Evolutionary conservation across 92 coral and sea anemone species (phyloP), one percentile per base, ranked within the genome.

Genomic region (Ricordea florida): DNA sequence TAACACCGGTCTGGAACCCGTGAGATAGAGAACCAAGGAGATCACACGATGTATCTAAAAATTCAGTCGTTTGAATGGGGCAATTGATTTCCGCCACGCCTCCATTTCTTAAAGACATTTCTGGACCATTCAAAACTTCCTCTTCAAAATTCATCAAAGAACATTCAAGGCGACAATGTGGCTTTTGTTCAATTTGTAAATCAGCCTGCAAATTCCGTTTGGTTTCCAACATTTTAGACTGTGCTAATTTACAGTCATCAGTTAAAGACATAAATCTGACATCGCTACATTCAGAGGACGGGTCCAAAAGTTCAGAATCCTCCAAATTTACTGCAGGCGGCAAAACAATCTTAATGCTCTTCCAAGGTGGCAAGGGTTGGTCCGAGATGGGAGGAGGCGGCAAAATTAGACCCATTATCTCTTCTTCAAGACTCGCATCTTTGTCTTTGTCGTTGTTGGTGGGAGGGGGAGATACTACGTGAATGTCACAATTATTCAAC

Each of bases 401-500:
- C 16, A 90, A 60, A 60, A 90, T 78, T 31, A 86, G 42, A 30
- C 58, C 78, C 9, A 32, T 64, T 10, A 89, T 48, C 16, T 57
- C 81, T 8, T 60, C 80, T 2, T 43, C 72, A n/a, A 78, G 31
- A 50, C 61, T 52, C 37, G 44, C 86, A 6, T 47, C 46, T 30
- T 55, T 80, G 32, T 24, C 34, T 0, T 16, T 15, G 49, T 15
- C 32, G 33, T 59, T 30, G 29, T 60, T 24, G 4, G 41, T 21
- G 2, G 96, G 96, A 17, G 92, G 96, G 6, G 96, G 89, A 24
- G 92, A 66, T 35, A 75, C 92, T 10, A 90, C 76, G 14, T n/a
- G 73, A 31, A 90, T 65, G 46, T 90, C 86, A 33, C 61, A 33
- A 10, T 80, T 70, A 24, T 32, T 62, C 16, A 90, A 84, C 66